A percentile compares a stretch with the other conserved stretches of the same genome.
These are phyloP conservation scores for Xestia ashworthii DNA, from an alignment of 2,888 invertebrate species.

Conservation along the genomic window DNA sequence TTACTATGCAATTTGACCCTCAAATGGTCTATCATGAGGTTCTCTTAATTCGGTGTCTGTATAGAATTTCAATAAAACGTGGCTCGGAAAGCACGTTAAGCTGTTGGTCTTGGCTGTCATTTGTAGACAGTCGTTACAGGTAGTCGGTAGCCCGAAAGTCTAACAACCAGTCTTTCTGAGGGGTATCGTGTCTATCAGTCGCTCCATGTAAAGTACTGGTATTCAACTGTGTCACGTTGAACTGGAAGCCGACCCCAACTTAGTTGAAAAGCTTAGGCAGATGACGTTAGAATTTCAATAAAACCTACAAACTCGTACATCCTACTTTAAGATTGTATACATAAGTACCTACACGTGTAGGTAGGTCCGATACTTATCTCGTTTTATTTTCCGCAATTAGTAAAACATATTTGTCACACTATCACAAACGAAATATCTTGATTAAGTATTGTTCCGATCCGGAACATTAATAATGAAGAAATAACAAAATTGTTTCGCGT, in stretches of 20 bases:
- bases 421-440: constrained; percentile 43
- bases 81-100: neutral
- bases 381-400: constrained; percentile 52
- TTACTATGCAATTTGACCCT: constrained; percentile 10
- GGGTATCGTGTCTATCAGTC: neutral
- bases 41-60: constrained; percentile 2
- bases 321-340: neutral
- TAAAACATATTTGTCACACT: constrained; percentile 53
- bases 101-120: neutral
- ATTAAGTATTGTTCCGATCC: constrained; percentile 45
- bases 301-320: neutral
- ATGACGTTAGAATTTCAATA: constrained; percentile 6
- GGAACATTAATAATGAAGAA: constrained; percentile 38
- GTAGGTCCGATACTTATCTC: constrained; percentile 32
- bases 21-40: constrained; percentile 11
- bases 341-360: neutral
- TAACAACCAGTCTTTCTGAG: neutral
- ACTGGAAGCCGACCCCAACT: neutral
- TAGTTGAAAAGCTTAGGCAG: neutral
- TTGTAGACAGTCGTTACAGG: neutral
- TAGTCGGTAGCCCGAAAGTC: neutral
- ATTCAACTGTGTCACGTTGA: neutral
- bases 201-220: neutral
- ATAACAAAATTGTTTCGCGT: neutral
- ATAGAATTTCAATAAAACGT: neutral